Evolutionary conservation across 2,113 vertebrate species (phyloP).

Genomic region (Oryzias curvinotus): DNA sequence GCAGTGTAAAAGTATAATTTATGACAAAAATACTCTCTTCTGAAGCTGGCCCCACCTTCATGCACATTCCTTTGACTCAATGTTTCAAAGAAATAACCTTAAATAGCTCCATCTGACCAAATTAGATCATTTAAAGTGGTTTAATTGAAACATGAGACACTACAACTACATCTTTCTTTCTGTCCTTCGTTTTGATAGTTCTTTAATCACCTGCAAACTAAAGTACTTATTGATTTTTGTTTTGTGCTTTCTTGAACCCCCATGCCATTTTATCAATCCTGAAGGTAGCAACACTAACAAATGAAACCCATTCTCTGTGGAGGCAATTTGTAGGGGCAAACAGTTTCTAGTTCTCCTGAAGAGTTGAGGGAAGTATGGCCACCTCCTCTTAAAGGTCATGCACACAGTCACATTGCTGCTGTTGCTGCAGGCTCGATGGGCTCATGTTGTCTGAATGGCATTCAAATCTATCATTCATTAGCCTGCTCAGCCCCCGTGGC

Average conservation of each 20-base stretch:
- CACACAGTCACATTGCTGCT: constrained; percentile 14
- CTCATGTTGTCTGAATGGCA: constrained; percentile 24
- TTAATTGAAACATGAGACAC: constrained; percentile 14
- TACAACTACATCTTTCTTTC: constrained; percentile 7
- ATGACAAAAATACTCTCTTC: no score
- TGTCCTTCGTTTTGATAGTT: constrained; percentile 20
- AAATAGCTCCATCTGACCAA: constrained; percentile 13
- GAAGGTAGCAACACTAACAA: constrained; percentile 56
- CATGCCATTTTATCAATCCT: constrained; percentile 56
- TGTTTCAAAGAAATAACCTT: constrained; percentile 1
- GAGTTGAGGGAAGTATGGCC: constrained; percentile 25
- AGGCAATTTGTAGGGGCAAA: constrained; percentile 55
- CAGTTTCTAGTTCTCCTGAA: constrained; percentile 36
- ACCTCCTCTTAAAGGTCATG: constrained; percentile 60
- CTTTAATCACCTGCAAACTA: constrained; percentile 60
- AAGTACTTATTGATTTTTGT: constrained; percentile 57
- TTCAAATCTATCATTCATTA: constrained; percentile 56
- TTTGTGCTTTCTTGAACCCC: constrained; percentile 36
- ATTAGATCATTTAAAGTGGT: constrained; percentile 3
- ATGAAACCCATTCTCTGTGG: constrained; percentile 52
- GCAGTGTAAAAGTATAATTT: no score
- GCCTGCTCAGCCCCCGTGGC: constrained; percentile 23
- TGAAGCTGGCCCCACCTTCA: background rate
- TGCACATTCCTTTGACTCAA: constrained; percentile 6
- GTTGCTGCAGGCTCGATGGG: constrained; percentile 34